Evolutionary conservation across 2,888 invertebrate genomes (phyloP), one percentile per base, ranked within the genome.

Genomic region (Eurytoma californica): DNA sequence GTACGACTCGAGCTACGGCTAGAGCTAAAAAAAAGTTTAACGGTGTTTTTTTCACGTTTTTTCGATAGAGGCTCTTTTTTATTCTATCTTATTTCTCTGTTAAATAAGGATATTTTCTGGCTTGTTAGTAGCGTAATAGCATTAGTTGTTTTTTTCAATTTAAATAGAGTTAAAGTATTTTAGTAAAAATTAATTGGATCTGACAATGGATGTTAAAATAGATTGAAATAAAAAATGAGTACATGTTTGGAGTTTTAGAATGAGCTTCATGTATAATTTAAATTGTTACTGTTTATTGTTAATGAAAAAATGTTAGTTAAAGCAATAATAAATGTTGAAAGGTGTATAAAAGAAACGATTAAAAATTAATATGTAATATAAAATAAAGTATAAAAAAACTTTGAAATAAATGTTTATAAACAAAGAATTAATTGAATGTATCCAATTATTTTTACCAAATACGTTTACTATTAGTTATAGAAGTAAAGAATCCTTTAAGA

Each of bases 1-100:
- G 91, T 90, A 83, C 89, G 90, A 84, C 91, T 91, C 83, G 91
- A 91, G 86, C 91, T 91, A 88, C 90, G 90, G 87, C 90, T 91
- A 85, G 91, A 90, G 86, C 91, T 91, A 89, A 86, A 89, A 89
- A 80, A 86, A 84, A 82, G 82, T 80, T 83, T 82, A 80, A 83
- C 79, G 69, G 70, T 82, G 76, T 81, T 80, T 80, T 79, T 69
- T 63, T 63, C 39, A 39, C 39, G 39, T 39, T 61, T 72, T 49
- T 77, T 82, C 65, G 51, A 73, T 63, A 76, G 72, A 72, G 72
- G 60, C 67, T 75, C 66, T 80, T 77, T 67, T 77, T 72, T 24
- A 39, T 74, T 7, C 61, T 63, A 60, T 55, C 39, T 9, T 60
- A 20, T 75, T 63, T 76, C 30, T 61, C 30, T 61, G 20, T 69